phyloP scores from a whole-genome alignment of 2,797 vertebrate species.

The Stomatorhinus walkeri region DNA sequence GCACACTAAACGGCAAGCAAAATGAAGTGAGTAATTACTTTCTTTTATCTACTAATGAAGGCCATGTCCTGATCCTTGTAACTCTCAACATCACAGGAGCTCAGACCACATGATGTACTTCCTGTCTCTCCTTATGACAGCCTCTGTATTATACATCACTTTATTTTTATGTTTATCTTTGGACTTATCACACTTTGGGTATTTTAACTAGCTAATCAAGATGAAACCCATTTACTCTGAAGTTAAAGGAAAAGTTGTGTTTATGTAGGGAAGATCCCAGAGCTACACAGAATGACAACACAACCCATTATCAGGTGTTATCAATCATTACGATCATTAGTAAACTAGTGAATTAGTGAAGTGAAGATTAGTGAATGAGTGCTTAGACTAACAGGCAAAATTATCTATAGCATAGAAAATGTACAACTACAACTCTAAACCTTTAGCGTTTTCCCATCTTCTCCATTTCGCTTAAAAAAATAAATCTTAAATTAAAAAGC shows the following conservation, averaged over 20 bases:
- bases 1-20: background rate
- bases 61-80: background rate
- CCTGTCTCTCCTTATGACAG: background rate
- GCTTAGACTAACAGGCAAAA: background rate
- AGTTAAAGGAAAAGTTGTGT: background rate
- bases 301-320: background rate
- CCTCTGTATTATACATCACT: background rate
- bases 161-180: background rate
- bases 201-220: background rate
- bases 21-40: background rate
- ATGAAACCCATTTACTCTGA: background rate
- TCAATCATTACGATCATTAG: background rate
- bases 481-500: background rate
- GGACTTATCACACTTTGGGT: slow-evolving; percentile 5
- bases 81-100: background rate
- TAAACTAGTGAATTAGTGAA: background rate
- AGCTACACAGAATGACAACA: background rate
- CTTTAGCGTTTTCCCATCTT: background rate
- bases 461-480: background rate
- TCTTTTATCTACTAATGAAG: background rate
- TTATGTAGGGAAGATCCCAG: background rate
- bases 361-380: background rate
- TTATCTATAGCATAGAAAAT: background rate
- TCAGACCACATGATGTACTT: background rate
- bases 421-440: background rate